Percentiles rank a stretch among this genome's conserved stretches.
phyloP scores from a whole-genome alignment of 2,888 invertebrate species.

The Caenorhabditis afra region DNA sequence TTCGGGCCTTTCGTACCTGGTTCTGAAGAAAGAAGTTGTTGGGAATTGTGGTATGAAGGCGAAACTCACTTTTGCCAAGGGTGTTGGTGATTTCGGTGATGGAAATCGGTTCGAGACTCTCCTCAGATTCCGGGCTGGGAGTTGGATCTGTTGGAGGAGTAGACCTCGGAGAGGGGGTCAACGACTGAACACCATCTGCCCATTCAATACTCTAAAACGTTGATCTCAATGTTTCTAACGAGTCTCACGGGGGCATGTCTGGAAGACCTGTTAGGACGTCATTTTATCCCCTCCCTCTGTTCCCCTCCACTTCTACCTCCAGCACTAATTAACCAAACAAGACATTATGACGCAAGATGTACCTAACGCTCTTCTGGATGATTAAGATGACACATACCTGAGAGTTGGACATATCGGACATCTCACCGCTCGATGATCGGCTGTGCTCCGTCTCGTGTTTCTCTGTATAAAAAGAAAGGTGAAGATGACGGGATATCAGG shows the following conservation, averaged over 20 bases:
- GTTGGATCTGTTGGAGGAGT: constrained; percentile 58
- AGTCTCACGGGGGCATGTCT: constrained; percentile 41
- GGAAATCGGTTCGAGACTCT: constrained; percentile 18
- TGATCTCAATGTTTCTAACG: constrained; percentile 43
- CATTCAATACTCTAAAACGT: constrained; percentile 66
- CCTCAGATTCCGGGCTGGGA: constrained; percentile 53
- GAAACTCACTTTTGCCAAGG: constrained; percentile 42
- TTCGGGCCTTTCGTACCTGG: constrained; percentile 50
- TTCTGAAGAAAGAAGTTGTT: constrained; percentile 31
- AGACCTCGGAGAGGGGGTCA: constrained; percentile 62
- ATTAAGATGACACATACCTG: constrained; percentile 51
- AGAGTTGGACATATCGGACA: constrained; percentile 63
- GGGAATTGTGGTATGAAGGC: background rate
- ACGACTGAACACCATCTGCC: constrained; percentile 60
- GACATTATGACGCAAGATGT: constrained; percentile 44
- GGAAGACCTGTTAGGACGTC: constrained; percentile 57
- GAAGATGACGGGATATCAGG: background rate
- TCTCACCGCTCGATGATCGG: constrained; percentile 59
- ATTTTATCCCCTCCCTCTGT: constrained; percentile 24
- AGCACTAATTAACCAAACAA: constrained; percentile 52
- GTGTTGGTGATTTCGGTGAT: constrained; percentile 54
- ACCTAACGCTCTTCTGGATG: background rate
- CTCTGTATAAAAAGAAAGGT: constrained; percentile 56
- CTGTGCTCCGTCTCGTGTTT: constrained; percentile 67
- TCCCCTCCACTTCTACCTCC: constrained; percentile 36